These are phyloP conservation scores for Coturnix japonica DNA, from an alignment of 2,113 vertebrate genomes.

Conservation along the genomic window DNA sequence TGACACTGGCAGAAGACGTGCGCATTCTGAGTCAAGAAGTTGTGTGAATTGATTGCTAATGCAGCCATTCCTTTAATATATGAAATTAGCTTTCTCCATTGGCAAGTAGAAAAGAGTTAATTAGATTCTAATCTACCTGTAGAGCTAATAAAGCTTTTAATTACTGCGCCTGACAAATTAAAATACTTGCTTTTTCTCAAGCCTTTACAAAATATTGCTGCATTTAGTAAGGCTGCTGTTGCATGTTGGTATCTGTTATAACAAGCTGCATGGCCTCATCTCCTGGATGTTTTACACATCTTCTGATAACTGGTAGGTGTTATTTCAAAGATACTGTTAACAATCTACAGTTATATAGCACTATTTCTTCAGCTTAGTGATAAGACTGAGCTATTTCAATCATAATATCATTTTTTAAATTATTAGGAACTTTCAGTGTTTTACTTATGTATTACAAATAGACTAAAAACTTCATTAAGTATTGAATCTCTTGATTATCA, in stretches of 20 bases:
- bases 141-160: neutral
- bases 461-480: neutral
- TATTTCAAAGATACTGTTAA: neutral
- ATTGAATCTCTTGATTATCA: neutral
- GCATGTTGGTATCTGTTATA: neutral
- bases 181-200: rapidly evolving
- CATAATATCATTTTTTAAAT: neutral
- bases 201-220: rapidly evolving
- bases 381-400: neutral
- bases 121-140: neutral
- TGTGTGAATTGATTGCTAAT: neutral
- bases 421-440: neutral
- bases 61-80: neutral
- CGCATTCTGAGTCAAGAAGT: neutral
- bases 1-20: neutral
- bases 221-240: neutral
- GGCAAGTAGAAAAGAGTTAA: neutral
- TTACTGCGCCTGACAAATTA: neutral
- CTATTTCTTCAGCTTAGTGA: neutral
- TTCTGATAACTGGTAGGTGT: neutral
- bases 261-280: neutral
- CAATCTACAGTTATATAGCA: neutral
- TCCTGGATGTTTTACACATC: neutral
- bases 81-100: neutral
- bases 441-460: rapidly evolving